These are phyloP conservation scores for Ursus arctos DNA, from an alignment of 2,113 vertebrate genomes.

Conservation along the genomic window DNA sequence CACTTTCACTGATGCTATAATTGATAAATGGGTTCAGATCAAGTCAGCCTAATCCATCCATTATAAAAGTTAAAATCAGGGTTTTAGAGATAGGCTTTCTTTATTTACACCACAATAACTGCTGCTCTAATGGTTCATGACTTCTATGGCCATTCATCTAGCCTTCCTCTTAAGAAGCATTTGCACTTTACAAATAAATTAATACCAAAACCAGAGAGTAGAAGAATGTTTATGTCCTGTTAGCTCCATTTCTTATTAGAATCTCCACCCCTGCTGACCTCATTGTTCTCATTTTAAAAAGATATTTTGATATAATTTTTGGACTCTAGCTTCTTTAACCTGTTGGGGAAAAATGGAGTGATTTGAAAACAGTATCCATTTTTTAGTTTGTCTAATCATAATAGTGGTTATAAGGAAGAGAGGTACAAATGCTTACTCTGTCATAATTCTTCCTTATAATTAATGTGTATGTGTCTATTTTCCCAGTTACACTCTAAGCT, in stretches of 20 bases:
- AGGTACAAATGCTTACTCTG: not conserved
- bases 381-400: constrained; percentile 33
- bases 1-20: not conserved
- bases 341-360: not conserved
- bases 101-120: not conserved
- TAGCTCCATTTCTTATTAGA: not conserved
- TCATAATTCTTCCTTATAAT: not conserved
- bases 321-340: not conserved
- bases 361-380: constrained; percentile 2
- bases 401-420: not conserved
- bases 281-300: not conserved
- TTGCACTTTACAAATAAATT: not conserved
- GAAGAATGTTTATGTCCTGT: not conserved
- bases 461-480: not conserved
- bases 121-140: not conserved
- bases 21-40: constrained; percentile 31
- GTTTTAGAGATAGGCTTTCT: constrained; percentile 1
- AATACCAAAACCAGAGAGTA: not conserved
- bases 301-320: not conserved
- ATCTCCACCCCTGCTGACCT: not conserved
- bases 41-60: not conserved
- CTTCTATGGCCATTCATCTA: not conserved
- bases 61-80: constrained; percentile 14
- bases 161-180: not conserved
- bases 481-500: not conserved